Evolutionary conservation across 1,140 invertebrate genomes (phyloP).

Genomic region (Drosophila nigrodunni): DNA sequence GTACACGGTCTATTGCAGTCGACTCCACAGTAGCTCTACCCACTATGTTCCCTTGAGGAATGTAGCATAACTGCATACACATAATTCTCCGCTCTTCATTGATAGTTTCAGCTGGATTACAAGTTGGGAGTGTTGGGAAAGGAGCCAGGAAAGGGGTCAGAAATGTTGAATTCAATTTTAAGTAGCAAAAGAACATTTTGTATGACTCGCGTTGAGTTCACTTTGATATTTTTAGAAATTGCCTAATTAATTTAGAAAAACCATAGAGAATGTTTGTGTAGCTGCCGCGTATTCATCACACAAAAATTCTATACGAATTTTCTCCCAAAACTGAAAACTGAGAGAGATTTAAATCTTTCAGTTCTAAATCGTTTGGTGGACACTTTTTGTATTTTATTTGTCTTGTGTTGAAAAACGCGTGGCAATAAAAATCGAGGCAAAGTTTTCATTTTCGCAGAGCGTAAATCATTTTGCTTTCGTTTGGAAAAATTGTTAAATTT

Average conservation of each 20-base stretch:
- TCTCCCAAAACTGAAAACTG: conserved; percentile 1
- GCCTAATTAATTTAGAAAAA: conserved; percentile 82
- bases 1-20: too few relatives aligned
- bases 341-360: neutral
- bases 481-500: conserved; percentile 24
- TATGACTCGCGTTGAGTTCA: conserved; percentile 77
- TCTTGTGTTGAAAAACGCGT: conserved; percentile 25
- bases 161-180: conserved; percentile 49
- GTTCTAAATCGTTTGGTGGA: conserved; percentile 46
- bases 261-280: conserved; percentile 57
- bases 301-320: conserved; percentile 59
- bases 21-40: too few relatives aligned
- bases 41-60: too few relatives aligned
- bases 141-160: neutral
- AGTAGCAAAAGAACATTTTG: conserved; percentile 59
- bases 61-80: too few relatives aligned
- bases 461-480: conserved; percentile 34
- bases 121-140: conserved; percentile 4
- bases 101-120: neutral
- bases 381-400: conserved; percentile 6
- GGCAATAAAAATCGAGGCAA: conserved; percentile 16
- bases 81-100: neutral
- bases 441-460: conserved; percentile 17
- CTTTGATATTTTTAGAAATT: conserved; percentile 78
- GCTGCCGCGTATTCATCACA: conserved; percentile 58